A percentile compares a stretch with the other conserved stretches of the same genome.
Evolutionary conservation across 2,113 vertebrate genomes (phyloP).

Genomic region (Macrotus californicus): DNA sequence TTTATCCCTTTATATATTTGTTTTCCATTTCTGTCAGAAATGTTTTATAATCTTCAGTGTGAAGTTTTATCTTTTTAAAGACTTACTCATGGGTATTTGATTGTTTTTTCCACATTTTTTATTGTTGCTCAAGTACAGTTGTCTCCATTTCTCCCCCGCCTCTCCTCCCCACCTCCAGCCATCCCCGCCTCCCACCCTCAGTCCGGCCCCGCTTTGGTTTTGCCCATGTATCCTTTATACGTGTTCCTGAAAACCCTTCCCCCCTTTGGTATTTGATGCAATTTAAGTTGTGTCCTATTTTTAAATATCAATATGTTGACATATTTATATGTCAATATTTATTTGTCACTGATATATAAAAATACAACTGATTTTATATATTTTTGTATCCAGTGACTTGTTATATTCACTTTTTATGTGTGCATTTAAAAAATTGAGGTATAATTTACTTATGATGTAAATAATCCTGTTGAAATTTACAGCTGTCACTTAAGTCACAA

Average conservation of each 20-base stretch:
- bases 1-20: background rate
- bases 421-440: background rate
- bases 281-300: background rate
- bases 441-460: background rate
- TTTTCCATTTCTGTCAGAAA: background rate
- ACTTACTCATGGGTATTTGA: background rate
- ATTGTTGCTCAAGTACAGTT: too few species aligned
- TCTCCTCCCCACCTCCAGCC: too few species aligned
- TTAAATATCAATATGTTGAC: background rate
- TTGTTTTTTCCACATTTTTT: background rate
- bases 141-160: too few species aligned
- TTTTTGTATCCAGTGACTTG: background rate
- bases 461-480: background rate
- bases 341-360: background rate
- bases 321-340: too few species aligned
- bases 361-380: background rate
- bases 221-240: too few species aligned
- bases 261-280: background rate
- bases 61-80: background rate
- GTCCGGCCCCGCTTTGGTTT: too few species aligned
- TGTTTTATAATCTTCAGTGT: background rate
- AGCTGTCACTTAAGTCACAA: background rate
- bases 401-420: background rate
- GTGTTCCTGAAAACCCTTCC: too few species aligned
- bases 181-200: too few species aligned